These are phyloP conservation scores for Neodon shergylaensis DNA, from an alignment of 2,113 vertebrate species.

Conservation along the genomic window DNA sequence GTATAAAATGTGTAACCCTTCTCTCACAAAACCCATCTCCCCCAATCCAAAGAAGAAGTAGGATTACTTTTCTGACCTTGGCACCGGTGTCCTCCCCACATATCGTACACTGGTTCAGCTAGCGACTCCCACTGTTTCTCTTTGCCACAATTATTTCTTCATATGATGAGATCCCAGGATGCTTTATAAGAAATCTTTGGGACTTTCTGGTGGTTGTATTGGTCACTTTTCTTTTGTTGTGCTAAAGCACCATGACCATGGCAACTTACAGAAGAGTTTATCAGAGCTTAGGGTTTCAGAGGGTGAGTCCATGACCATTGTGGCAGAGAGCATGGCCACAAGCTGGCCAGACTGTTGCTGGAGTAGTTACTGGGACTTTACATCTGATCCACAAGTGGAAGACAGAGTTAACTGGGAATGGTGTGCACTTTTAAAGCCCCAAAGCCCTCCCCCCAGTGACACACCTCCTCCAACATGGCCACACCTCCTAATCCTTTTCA, in stretches of 20 bases:
- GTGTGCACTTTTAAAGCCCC: neutral
- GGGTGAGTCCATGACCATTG: neutral
- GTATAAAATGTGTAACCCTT: neutral
- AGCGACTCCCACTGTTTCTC: neutral
- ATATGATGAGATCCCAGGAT: neutral
- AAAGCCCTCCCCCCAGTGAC: neutral
- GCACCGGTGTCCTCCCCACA: rapidly evolving
- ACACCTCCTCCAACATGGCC: neutral
- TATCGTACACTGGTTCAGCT: neutral
- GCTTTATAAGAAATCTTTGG: neutral
- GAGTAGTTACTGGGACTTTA: neutral
- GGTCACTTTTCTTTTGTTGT: neutral
- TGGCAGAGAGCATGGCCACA: neutral
- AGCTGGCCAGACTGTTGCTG: neutral
- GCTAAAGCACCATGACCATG: neutral
- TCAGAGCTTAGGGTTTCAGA: neutral
- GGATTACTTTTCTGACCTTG: neutral
- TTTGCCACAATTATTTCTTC: neutral
- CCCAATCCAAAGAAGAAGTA: neutral
- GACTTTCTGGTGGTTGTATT: neutral
- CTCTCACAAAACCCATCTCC: neutral
- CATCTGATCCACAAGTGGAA: neutral
- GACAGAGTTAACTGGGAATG: neutral
- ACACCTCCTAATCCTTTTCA: neutral
- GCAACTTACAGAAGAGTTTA: neutral